Evolutionary conservation across 2,113 vertebrate species (phyloP), one percentile per base, ranked within the genome.

Genomic region (Trogon surrucura): DNA sequence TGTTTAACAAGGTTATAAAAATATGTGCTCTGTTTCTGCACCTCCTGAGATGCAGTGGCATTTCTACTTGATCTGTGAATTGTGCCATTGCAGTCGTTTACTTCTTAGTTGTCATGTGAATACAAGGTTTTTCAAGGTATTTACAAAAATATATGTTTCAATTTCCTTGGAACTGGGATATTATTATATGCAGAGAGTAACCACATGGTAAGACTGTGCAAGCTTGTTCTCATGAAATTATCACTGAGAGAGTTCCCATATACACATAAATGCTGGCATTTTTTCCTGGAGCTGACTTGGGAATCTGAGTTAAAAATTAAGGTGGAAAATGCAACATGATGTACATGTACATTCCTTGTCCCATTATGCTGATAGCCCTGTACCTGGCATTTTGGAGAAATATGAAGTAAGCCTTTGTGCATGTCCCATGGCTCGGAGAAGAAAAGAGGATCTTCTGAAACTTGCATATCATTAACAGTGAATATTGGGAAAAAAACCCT

Each of bases 281-380:
- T 90, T 87, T 94, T 91, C 75, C 75, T 84, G 82, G 36, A 64
- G 38, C 53, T 71, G 82, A 29, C 23, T 95, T 91, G 45, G 69
- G 69, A 91, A 64, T 90, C 51, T 53, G 38, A 77, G 57, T 86
- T 94, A 69, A 93, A 95, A 94, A 88, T 80, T 86, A 88, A 90
- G 70, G 83, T 73, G 67, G 66, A 72, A 84, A 92, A 84, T 81
- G 72, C 88, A 94, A 93, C 3, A 0, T 93, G 88, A 83, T 88
- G 34, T 93, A 56, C 80, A 29, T 91, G 44, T 91, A 53, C 65
- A 71, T 94, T 86, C 69, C 61, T 57, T 84, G 19, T 84, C 53
- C 85, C 50, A 79, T 91, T 90, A 86, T 74, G 82, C 67, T 86
- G 69, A 62, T 94, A 91, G 72, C 7, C 54, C 26, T 83, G 34